phyloP scores from a whole-genome alignment of 2,113 vertebrate species.

The Crotophaga sulcirostris region DNA sequence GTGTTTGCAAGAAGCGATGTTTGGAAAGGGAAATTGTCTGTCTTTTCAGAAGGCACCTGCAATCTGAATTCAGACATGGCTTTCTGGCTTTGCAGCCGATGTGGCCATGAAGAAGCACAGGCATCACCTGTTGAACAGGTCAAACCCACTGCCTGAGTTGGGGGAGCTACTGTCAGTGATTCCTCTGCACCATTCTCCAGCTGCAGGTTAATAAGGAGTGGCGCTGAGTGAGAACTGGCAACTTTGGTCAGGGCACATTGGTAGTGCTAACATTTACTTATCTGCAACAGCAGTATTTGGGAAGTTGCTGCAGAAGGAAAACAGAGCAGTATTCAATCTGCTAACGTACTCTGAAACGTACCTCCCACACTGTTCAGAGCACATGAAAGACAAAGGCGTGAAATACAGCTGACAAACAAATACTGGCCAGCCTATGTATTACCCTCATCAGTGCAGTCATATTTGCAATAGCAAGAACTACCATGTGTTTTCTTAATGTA shows the following conservation, averaged over 20 bases:
- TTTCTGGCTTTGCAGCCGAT: not conserved
- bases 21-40: not conserved
- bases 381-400: not conserved
- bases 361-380: not conserved
- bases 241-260: not conserved
- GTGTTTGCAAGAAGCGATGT: accelerated
- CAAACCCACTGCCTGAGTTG: not conserved
- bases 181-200: not conserved
- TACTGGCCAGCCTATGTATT: not conserved
- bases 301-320: not conserved
- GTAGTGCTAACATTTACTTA: not conserved
- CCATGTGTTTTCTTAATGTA: not conserved
- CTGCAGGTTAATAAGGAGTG: not conserved
- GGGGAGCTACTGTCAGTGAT: not conserved
- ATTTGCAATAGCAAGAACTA: not conserved
- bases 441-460: not conserved
- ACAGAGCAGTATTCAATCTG: not conserved
- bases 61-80: not conserved
- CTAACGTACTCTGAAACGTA: accelerated
- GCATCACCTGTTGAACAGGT: not conserved
- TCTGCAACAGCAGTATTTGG: not conserved
- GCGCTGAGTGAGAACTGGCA: not conserved
- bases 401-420: not conserved
- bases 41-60: not conserved
- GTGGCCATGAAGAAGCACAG: not conserved